Evolutionary conservation across 2,113 vertebrate species (phyloP), one percentile per base, ranked within the genome.

Genomic region (Hymenochirus boettgeri): DNA sequence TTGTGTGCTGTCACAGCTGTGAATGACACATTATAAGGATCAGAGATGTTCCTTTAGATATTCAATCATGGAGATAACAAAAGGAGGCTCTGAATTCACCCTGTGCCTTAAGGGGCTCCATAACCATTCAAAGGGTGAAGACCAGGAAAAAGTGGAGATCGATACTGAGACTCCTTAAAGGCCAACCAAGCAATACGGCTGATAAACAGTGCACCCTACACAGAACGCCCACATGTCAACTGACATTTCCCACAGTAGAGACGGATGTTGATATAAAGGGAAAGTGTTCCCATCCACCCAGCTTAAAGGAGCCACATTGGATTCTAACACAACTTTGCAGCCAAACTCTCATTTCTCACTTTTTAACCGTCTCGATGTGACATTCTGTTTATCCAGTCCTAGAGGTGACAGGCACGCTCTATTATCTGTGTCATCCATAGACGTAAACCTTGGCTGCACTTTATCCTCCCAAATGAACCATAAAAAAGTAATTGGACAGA

Each of bases 141-240:
- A 39, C 24, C 53, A 60, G 37, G 47, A 59, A 56, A 26, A 39
- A 24, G 46, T 11, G 17, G 31, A 24, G 65, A 69, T 69, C 65
- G 53, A 69, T 69, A 69, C 31, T 1, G 31, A 52, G 46, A 52
- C 56, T 59, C 58, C 47, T 69, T 39, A 69, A 52, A 69, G 48
- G 57, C 65, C 48, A 24, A 26, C 21, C 29, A 19, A 57, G 57
- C 65, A 52, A 60, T 69, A 60, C 47, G 17, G 57, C 48, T 60
- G 65, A 69, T 69, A 59, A 69, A 69, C 65, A 69, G 56, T 60
- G 47, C 45, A 69, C 60, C 65, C 52, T 69, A 69, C 65, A 69
- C 56, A 69, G 53, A 69, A 46, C 45, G 33, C 52, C 53, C 57
- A 53, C 65, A 25, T 56, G 18, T 67, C 64, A 59, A 67, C 42